Base-by-base conservation (phyloP, 2,797 vertebrate species). In the Premnoplex brunnescens region DNA sequence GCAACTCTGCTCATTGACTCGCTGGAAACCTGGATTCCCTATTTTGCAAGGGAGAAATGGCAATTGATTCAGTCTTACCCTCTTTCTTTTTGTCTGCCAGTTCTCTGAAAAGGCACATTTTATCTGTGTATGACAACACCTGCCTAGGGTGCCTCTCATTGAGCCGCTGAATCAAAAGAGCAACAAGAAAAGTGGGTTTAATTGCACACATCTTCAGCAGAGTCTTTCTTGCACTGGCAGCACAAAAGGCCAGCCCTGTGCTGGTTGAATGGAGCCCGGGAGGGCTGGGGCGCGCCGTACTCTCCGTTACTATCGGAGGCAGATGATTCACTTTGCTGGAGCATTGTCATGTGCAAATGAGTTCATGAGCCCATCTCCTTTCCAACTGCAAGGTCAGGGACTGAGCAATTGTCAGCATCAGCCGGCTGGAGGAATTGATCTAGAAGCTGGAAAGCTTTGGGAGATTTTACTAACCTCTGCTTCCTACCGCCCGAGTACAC, bases 161-260 rank as follows among this genome's bases (percentile, higher is more conserved):
- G 96, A 97, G 91, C 92, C 13, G 55, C 82, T 96, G 96, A 97
- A 97, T 98, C 97, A 98, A 97, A 98, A 98, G 98, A 98, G 97
- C 98, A 98, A 95, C 97, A 97, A 98, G 97, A 95, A 98, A 98
- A 98, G 97, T 98, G 97, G 94, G 97, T 98, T 98, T 98, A 98
- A 98, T 98, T 98, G 97, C 97, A 96, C 91, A 83, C 94, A 94
- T 98, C 97, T 98, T 97, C 97, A 93, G 95, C 85, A 13, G 92
- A 97, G 97, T 95, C 96, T 97, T 97, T 96, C 96, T 97, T 96
- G 93, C 92, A 96, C 97, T 97, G 91, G 94, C 93, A 96, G 94
- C 96, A 98, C 97, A 98, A 98, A 98, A 98, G 97, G 95, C 93
- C 96, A 93, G 91, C 89, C 92, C 94, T 10, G 88, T 4, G 85